Percentiles rank a stretch among this genome's conserved stretches.
phyloP scores from a whole-genome alignment of 2,888 invertebrate species.

The Alloplasta piceator region DNA sequence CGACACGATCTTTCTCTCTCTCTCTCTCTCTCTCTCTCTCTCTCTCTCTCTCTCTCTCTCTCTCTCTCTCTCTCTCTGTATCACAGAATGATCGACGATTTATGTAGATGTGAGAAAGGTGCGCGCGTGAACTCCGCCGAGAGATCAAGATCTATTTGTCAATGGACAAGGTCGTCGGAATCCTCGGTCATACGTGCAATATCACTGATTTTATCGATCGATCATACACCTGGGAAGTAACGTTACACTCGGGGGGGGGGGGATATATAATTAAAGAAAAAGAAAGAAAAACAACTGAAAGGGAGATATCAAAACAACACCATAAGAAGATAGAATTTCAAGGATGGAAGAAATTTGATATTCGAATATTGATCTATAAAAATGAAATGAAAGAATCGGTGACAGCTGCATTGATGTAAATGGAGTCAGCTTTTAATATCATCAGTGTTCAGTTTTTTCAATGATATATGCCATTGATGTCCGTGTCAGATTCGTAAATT shows the following conservation, averaged over 20 bases:
- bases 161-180: slow-evolving; percentile 49
- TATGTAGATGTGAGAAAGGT: background rate
- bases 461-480: no score
- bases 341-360: slow-evolving; percentile 26
- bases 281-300: background rate
- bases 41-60: no score
- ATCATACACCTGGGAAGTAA: background rate
- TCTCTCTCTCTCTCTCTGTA: no score
- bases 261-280: slow-evolving; percentile 7
- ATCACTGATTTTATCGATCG: slow-evolving; percentile 4
- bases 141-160: slow-evolving; percentile 60
- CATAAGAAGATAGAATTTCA: background rate
- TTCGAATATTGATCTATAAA: slow-evolving; percentile 1
- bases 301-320: slow-evolving; percentile 11
- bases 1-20: slow-evolving; percentile 8
- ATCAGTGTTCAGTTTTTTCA: no score
- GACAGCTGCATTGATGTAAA: no score
- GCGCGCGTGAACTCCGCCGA: slow-evolving; percentile 56
- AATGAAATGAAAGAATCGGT: background rate
- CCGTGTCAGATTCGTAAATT: no score
- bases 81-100: no score
- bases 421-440: no score
- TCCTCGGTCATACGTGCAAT: slow-evolving; percentile 3
- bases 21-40: no score
- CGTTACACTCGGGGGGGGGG: slow-evolving; percentile 23